Percentiles rank a stretch among this genome's conserved stretches.
phyloP scores from a whole-genome alignment of 2,797 vertebrate species.

The Muscicapa striata region DNA sequence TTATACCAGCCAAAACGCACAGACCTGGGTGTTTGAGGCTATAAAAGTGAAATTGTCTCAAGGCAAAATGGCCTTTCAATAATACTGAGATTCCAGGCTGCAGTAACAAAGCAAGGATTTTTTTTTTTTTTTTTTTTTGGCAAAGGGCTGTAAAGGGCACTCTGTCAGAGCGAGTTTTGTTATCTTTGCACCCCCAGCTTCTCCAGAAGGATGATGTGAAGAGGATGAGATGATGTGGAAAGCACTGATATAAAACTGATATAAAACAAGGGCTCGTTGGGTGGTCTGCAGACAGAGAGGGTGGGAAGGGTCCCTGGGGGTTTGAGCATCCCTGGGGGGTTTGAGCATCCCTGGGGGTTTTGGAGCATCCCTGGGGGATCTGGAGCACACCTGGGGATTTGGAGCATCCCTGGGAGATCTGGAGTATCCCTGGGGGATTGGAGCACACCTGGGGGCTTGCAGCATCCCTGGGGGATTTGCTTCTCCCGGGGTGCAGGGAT shows the following conservation, averaged over 20 bases:
- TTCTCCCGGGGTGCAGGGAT: not conserved
- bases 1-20: rapidly evolving
- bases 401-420: too few relatives aligned
- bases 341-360: too few relatives aligned
- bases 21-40: not conserved
- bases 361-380: too few relatives aligned
- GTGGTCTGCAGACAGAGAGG: too few relatives aligned
- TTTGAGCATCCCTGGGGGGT: too few relatives aligned
- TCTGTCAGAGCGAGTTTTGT: not conserved
- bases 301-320: not conserved
- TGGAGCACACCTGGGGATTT: too few relatives aligned
- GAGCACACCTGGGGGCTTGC: too few relatives aligned
- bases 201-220: not conserved
- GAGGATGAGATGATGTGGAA: too few relatives aligned
- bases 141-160: not conserved
- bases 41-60: not conserved
- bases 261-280: not conserved
- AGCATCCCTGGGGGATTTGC: not conserved
- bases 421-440: too few relatives aligned
- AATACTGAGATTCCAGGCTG: not conserved
- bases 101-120: rapidly evolving
- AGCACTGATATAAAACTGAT: not conserved
- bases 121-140: not conserved
- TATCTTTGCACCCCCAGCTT: not conserved
- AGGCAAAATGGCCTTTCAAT: not conserved